A percentile compares a stretch with the other conserved stretches of the same genome.
These are phyloP conservation scores for Noctua pronuba DNA, from an alignment of 2,888 invertebrate species.

Conservation along the genomic window DNA sequence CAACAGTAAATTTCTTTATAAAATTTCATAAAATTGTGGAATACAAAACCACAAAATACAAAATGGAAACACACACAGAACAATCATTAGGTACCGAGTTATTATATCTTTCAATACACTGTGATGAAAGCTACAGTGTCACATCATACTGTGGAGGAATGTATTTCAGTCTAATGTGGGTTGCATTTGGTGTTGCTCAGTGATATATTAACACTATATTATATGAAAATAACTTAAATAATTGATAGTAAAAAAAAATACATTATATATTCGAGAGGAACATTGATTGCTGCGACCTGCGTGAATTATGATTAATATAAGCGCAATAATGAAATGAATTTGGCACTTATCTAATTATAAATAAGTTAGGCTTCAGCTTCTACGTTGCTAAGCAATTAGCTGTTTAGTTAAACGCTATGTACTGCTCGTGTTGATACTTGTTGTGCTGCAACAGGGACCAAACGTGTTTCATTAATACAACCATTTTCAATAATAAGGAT, in stretches of 20 bases:
- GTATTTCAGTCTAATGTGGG: conserved; percentile 80
- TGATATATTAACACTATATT: conserved; percentile 67
- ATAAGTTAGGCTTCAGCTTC: conserved; percentile 63
- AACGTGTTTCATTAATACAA: conserved; percentile 24
- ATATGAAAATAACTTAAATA: conserved; percentile 66
- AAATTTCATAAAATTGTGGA: conserved; percentile 64
- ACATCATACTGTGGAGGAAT: conserved; percentile 74
- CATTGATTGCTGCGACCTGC: conserved; percentile 71
- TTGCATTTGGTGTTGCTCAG: conserved; percentile 72
- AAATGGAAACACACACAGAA: conserved; percentile 63
- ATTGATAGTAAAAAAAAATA: conserved; percentile 67
- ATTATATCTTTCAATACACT: conserved; percentile 48
- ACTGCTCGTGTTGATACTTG: conserved; percentile 43
- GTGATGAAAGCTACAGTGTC: conserved; percentile 55
- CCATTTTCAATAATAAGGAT: conserved; percentile 30
- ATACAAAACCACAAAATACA: conserved; percentile 65
- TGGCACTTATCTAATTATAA: conserved; percentile 78
- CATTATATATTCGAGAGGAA: conserved; percentile 78
- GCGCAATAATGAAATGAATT: conserved; percentile 75
- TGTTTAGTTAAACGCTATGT: conserved; percentile 43
- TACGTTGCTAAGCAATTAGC: conserved; percentile 60
- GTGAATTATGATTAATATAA: conserved; percentile 62
- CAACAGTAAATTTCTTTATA: conserved; percentile 66
- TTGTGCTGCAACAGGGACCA: conserved; percentile 60
- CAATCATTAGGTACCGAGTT: conserved; percentile 50